Evolutionary conservation across 2,113 vertebrate genomes (phyloP).

Genomic region (Saguinus midas): DNA sequence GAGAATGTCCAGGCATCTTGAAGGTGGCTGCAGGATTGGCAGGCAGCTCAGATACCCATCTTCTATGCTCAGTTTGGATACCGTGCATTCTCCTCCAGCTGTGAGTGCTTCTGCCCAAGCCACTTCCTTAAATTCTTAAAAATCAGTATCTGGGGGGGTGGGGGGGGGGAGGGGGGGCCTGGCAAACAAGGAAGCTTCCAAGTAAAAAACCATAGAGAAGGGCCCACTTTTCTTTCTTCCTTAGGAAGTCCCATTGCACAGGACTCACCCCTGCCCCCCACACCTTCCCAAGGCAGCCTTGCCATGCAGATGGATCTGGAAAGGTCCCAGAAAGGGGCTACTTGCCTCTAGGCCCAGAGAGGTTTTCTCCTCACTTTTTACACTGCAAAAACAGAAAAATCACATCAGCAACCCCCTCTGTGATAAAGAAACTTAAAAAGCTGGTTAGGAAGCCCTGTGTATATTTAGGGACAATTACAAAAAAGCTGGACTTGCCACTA

Average conservation of each 20-base stretch:
- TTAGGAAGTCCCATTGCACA: too few species aligned
- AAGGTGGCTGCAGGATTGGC: rapidly evolving
- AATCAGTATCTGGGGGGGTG: not conserved
- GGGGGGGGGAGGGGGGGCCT: too few species aligned
- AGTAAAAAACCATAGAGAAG: rapidly evolving
- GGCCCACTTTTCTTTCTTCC: not conserved
- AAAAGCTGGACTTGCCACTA: not conserved
- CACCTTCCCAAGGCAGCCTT: too few species aligned
- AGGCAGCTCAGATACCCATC: rapidly evolving
- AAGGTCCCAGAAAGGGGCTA: too few species aligned
- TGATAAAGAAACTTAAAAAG: not conserved
- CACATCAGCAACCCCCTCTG: too few species aligned
- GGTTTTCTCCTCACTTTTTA: not conserved
- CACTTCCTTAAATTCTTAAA: not conserved
- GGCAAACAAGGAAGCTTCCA: not conserved
- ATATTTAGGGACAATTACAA: not conserved
- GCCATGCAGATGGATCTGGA: too few species aligned
- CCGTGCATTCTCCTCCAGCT: rapidly evolving
- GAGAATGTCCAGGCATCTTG: too few species aligned
- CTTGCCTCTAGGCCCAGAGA: rapidly evolving
- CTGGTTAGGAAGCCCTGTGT: not conserved
- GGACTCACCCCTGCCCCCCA: not conserved
- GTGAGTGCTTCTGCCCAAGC: not conserved
- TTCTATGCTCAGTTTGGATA: rapidly evolving
- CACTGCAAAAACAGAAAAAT: not conserved